These are phyloP conservation scores for Saccopteryx leptura DNA, from an alignment of 2,113 vertebrate species.

Conservation along the genomic window DNA sequence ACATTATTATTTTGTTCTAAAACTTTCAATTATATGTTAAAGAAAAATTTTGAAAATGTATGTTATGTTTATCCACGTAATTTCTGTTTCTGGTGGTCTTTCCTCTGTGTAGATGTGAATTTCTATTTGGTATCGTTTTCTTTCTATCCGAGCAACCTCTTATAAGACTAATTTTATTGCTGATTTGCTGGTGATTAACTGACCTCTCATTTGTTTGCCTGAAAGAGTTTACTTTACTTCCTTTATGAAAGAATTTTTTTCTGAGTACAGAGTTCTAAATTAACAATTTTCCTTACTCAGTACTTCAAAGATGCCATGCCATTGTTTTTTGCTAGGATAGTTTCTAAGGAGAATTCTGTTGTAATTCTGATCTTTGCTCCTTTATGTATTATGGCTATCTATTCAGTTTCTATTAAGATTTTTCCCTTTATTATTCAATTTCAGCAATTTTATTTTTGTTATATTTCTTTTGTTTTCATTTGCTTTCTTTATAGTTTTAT, in stretches of 20 bases:
- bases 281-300: background rate
- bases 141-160: background rate
- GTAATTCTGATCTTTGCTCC: background rate
- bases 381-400: background rate
- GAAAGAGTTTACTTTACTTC: background rate
- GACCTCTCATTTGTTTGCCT: background rate
- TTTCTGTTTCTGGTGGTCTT: background rate
- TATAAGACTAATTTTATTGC: background rate
- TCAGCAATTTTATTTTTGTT: background rate
- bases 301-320: background rate
- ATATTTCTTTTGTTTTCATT: background rate
- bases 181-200: constrained; percentile 5
- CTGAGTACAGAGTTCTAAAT: background rate
- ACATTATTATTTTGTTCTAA: background rate
- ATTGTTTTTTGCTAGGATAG: background rate
- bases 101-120: background rate
- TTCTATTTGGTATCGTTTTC: background rate
- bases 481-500: background rate
- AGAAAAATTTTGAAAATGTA: background rate
- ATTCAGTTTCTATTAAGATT: background rate
- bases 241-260: background rate
- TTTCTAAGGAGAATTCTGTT: background rate
- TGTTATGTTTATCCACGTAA: background rate
- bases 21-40: background rate
- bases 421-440: background rate